These are phyloP conservation scores for Deroptyus accipitrinus DNA, from an alignment of 2,113 vertebrate species.

Conservation along the genomic window DNA sequence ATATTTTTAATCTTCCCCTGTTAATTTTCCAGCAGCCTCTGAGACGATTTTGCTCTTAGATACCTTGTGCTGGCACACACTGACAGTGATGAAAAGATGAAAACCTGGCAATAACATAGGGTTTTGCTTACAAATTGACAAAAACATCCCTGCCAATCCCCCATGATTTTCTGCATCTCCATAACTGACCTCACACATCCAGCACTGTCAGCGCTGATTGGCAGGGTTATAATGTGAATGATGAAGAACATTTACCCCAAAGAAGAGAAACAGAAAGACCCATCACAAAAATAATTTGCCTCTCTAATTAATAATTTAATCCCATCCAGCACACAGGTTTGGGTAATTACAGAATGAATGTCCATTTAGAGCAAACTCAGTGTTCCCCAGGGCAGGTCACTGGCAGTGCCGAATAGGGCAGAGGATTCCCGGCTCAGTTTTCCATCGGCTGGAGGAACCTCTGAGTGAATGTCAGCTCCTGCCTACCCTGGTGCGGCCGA, in stretches of 20 bases:
- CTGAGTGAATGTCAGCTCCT: conserved; percentile 61
- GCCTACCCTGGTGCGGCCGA: conserved; percentile 62
- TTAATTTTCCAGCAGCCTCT: background rate
- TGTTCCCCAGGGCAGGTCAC: background rate
- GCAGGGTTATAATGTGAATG: conserved; percentile 28
- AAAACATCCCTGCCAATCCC: conserved; percentile 31
- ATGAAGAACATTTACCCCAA: background rate
- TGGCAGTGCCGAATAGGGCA: conserved; percentile 5
- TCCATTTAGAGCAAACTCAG: background rate
- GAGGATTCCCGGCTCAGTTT: conserved; percentile 13
- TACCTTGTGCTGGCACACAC: background rate
- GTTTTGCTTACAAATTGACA: conserved; percentile 62
- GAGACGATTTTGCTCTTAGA: background rate
- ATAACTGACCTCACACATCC: conserved; percentile 61
- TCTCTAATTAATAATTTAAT: background rate
- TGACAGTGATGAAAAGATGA: conserved; percentile 31
- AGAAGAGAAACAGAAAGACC: background rate
- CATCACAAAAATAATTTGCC: background rate
- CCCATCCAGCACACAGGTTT: background rate
- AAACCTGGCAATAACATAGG: conserved; percentile 5
- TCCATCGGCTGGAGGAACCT: conserved; percentile 39
- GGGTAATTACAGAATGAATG: background rate
- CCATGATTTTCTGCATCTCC: conserved; percentile 48
- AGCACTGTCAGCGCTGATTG: conserved; percentile 34
- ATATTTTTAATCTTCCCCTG: background rate